These are phyloP conservation scores for Dicentrarchus labrax DNA, from an alignment of 2,113 vertebrate genomes.

Conservation along the genomic window DNA sequence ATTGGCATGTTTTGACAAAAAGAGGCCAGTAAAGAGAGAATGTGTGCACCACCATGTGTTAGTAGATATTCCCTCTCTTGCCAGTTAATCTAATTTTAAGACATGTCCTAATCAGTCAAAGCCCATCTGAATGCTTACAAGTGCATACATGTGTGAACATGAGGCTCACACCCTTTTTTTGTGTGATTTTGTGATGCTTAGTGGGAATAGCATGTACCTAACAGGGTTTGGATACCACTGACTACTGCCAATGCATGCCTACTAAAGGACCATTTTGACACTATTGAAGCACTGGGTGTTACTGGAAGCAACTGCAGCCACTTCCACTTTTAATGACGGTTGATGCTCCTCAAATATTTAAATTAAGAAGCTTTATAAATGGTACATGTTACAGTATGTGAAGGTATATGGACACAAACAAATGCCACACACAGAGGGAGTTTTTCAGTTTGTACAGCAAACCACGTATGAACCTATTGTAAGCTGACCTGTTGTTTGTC, in stretches of 20 bases:
- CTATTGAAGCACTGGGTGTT: background rate
- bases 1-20: too few species aligned
- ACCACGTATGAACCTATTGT: conserved; percentile 6
- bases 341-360: background rate
- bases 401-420: background rate
- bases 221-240: background rate
- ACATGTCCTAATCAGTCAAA: conserved; percentile 20
- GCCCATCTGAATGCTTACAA: background rate
- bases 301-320: background rate
- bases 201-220: background rate
- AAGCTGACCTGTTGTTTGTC: conserved; percentile 8
- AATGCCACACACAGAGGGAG: background rate
- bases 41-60: background rate
- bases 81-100: conserved; percentile 20
- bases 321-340: background rate
- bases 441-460: background rate
- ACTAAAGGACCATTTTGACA: background rate
- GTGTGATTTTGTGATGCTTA: background rate
- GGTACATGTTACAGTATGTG: background rate
- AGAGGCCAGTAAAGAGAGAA: background rate
- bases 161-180: background rate
- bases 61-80: background rate
- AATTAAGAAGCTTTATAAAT: background rate
- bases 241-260: too few species aligned
- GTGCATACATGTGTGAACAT: background rate